A percentile compares a stretch with the other conserved stretches of the same genome.
phyloP scores from a whole-genome alignment of 2,113 vertebrate genomes.

The Sisor rabdophorus region DNA sequence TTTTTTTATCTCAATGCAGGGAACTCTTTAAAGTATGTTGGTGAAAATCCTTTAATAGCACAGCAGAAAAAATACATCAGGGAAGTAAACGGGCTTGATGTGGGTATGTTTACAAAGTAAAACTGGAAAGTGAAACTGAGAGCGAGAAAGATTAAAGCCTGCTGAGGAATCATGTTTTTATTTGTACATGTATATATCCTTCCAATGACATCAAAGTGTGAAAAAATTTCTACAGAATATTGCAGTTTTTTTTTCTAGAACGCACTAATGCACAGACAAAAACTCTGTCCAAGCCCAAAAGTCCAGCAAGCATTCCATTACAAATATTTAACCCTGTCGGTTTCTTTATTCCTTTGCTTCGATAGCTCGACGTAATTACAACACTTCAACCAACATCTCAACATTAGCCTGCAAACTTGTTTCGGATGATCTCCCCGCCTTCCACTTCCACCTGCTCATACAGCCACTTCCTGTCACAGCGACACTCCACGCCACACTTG shows the following conservation, averaged over 20 bases:
- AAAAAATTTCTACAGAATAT: not conserved
- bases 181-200: not conserved
- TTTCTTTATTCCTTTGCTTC: not conserved
- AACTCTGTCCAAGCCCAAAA: slow-evolving; percentile 3
- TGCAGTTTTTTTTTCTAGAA: not conserved
- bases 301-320: not conserved
- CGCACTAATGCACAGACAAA: not conserved
- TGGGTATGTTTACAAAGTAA: no score
- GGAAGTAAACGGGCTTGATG: no score
- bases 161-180: not conserved
- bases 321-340: not conserved
- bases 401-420: slow-evolving; percentile 77
- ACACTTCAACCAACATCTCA: not conserved
- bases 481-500: slow-evolving; percentile 90
- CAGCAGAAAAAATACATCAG: not conserved
- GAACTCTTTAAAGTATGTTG: not conserved
- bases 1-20: no score
- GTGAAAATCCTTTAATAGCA: not conserved
- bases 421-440: slow-evolving; percentile 90
- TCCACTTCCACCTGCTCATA: slow-evolving; percentile 98
- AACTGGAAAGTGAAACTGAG: not conserved
- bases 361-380: not conserved
- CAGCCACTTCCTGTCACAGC: slow-evolving; percentile 95
- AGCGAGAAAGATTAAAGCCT: not conserved
- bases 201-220: not conserved